Percentiles rank a stretch among this genome's conserved stretches.
Evolutionary conservation across 2,888 invertebrate species (phyloP).

Genomic region (Nymphalis urticae): DNA sequence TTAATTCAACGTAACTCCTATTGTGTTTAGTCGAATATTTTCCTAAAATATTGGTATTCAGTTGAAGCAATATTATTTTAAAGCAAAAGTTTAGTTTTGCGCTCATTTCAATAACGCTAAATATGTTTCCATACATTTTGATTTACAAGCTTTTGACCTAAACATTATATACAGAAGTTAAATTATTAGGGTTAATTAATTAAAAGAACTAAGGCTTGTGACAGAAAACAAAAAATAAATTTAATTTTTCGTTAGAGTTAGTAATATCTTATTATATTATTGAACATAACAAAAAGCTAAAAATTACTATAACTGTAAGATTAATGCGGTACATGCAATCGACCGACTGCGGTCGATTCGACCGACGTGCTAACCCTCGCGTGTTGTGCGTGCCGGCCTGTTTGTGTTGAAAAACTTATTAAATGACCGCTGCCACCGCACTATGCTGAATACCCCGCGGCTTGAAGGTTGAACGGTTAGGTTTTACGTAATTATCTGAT

Average conservation of each 20-base stretch:
- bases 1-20: too few relatives aligned
- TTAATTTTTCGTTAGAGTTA: background rate
- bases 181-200: too few relatives aligned
- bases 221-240: too few relatives aligned
- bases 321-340: constrained; percentile 31
- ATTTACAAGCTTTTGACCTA: too few relatives aligned
- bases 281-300: background rate
- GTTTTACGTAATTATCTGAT: constrained; percentile 13
- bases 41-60: too few relatives aligned
- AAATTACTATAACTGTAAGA: constrained; percentile 13
- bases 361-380: constrained; percentile 61
- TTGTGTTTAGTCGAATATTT: too few relatives aligned
- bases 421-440: constrained; percentile 51
- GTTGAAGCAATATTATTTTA: too few relatives aligned
- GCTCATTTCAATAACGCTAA: too few relatives aligned
- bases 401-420: constrained; percentile 73
- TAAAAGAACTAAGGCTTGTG: too few relatives aligned
- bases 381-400: constrained; percentile 56
- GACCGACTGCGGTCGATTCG: constrained; percentile 53
- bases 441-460: constrained; percentile 40
- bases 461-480: constrained; percentile 37
- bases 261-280: background rate
- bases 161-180: too few relatives aligned
- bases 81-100: too few relatives aligned
- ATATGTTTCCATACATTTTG: too few relatives aligned